phyloP scores from a whole-genome alignment of 2,888 invertebrate species.

The Trichopria drosophilae region DNA sequence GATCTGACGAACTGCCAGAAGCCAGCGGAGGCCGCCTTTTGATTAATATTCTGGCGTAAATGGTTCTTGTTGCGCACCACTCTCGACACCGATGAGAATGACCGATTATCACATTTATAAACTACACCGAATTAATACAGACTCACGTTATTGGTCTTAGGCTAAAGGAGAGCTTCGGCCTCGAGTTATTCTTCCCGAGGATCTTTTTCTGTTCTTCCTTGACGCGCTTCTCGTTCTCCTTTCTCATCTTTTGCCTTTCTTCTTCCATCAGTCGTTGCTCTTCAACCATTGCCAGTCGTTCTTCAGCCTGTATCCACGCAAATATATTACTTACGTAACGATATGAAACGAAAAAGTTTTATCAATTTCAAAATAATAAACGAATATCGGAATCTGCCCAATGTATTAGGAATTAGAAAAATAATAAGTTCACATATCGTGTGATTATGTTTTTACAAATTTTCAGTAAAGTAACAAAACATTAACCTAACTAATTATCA shows the following conservation, averaged over 20 bases:
- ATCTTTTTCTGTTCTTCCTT: conserved; percentile 97
- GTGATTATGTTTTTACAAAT: too few species aligned
- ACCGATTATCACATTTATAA: conserved; percentile 29
- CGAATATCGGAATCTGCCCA: background rate
- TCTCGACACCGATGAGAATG: conserved; percentile 22
- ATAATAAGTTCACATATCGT: conserved; percentile 1
- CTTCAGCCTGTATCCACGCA: conserved; percentile 77
- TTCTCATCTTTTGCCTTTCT: conserved; percentile 87
- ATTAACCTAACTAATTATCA: too few species aligned
- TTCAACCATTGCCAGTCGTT: conserved; percentile 93
- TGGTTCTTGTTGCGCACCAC: too few species aligned
- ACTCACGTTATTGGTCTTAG: conserved; percentile 78
- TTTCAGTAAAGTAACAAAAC: too few species aligned
- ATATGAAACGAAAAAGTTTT: background rate
- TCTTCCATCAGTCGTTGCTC: conserved; percentile 96
- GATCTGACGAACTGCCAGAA: too few species aligned
- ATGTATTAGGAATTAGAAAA: background rate
- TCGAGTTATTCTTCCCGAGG: conserved; percentile 93
- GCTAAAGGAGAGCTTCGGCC: conserved; percentile 92
- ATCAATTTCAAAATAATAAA: background rate
- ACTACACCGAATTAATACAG: conserved; percentile 35
- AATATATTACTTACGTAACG: conserved; percentile 6
- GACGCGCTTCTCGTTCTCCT: conserved; percentile 88
- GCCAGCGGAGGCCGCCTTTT: too few species aligned
- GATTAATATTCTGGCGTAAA: too few species aligned